Percentiles rank a stretch among this genome's conserved stretches.
Evolutionary conservation across 2,113 vertebrate genomes (phyloP).

Genomic region (Oncorhynchus keta): DNA sequence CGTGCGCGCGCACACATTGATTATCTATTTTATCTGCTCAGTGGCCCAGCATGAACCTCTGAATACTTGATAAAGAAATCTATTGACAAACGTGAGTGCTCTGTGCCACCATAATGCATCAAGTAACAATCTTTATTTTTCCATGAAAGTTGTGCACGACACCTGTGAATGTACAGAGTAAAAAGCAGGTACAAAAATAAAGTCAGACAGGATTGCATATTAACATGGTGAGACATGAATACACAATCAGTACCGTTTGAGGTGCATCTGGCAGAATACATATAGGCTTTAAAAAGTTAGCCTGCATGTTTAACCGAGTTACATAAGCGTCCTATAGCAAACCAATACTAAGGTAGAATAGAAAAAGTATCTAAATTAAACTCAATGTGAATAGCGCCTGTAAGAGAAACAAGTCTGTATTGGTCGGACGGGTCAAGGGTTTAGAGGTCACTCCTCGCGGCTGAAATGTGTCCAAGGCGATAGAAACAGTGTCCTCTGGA

Average conservation of each 20-base stretch:
- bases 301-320: constrained; percentile 25
- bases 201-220: constrained; percentile 56
- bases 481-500: constrained; percentile 95
- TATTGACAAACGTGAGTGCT: not conserved
- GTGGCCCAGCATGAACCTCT: no score
- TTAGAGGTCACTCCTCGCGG: constrained; percentile 96
- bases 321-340: constrained; percentile 27
- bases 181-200: constrained; percentile 73
- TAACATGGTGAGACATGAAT: constrained; percentile 50
- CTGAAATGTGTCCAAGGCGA: constrained; percentile 94
- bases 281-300: constrained; percentile 24
- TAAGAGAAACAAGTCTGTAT: constrained; percentile 74
- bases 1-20: no score
- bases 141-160: constrained; percentile 61
- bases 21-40: no score
- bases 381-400: constrained; percentile 76
- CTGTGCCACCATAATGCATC: constrained; percentile 48
- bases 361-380: constrained; percentile 69
- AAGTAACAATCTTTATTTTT: constrained; percentile 74
- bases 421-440: constrained; percentile 97
- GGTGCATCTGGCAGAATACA: constrained; percentile 40
- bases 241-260: constrained; percentile 46
- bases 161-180: constrained; percentile 67
- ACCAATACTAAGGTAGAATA: constrained; percentile 54
- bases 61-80: not conserved